phyloP scores from a whole-genome alignment of 2,888 invertebrate genomes.

The Bembecia ichneumoniformis region DNA sequence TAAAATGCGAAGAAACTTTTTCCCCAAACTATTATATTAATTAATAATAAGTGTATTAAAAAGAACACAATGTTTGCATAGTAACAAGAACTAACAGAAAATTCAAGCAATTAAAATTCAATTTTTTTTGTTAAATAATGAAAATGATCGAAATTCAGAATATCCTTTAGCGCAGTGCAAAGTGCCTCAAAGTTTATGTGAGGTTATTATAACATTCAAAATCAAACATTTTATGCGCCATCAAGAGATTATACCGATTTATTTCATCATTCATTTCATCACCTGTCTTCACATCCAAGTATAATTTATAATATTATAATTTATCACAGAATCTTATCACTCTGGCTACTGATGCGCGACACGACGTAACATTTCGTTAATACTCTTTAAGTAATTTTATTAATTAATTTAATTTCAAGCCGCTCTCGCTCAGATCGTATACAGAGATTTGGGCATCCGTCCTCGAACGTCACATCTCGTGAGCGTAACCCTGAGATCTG shows the following conservation, averaged over 20 bases:
- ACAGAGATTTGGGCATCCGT: constrained; percentile 5
- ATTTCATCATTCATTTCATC: neutral
- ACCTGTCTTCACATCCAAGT: neutral
- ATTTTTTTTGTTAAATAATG: no score
- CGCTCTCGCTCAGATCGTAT: constrained; percentile 3
- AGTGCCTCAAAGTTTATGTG: no score
- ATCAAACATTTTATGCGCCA: no score
- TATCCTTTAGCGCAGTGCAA: no score
- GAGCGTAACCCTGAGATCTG: constrained; percentile 1
- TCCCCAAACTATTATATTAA: no score
- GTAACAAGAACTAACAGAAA: no score
- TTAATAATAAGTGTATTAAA: no score
- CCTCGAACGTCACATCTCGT: constrained; percentile 4
- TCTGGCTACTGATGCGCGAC: constrained; percentile 9
- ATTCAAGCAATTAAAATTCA: no score
- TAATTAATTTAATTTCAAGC: constrained; percentile 21
- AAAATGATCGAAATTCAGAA: no score
- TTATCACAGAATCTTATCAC: constrained; percentile 7
- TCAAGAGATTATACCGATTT: neutral
- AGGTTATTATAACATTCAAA: no score
- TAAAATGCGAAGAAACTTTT: no score
- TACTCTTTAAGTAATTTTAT: constrained; percentile 15
- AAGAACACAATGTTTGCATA: no score
- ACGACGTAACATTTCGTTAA: constrained; percentile 13
- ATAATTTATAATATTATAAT: neutral